Conservation (phyloP, 2,113 vertebrate species). For the Prionailurus bengalensis region DNA sequence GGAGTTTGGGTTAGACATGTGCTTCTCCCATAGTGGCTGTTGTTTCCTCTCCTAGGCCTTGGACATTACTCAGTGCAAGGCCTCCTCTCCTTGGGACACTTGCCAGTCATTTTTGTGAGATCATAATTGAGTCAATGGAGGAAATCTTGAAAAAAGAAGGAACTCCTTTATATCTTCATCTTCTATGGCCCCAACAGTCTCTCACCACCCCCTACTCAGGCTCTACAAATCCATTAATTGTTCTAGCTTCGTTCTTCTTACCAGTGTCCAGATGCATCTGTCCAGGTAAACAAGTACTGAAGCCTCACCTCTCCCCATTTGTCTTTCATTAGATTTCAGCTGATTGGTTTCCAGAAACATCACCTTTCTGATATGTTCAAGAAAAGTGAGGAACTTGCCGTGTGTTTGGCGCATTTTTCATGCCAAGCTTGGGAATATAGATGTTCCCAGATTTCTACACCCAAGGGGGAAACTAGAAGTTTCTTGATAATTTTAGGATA, state of each 20-base stretch:
- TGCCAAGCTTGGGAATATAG: background rate
- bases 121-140: too few relatives aligned
- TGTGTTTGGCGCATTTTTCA: background rate
- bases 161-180: background rate
- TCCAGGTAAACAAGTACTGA: background rate
- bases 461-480: background rate
- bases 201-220: background rate
- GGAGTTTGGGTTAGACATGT: background rate
- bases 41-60: background rate
- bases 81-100: background rate
- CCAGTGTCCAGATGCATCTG: background rate
- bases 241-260: background rate
- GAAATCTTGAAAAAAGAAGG: background rate
- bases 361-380: background rate
- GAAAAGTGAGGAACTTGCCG: background rate
- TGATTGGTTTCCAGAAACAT: background rate
- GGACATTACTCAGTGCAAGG: too few relatives aligned
- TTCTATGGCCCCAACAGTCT: background rate
- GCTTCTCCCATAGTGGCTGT: background rate
- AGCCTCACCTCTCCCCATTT: background rate
- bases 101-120: background rate
- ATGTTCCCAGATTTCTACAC: background rate
- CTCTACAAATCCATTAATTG: background rate
- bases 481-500: background rate
- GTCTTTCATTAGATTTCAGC: background rate